Percentiles rank a stretch among this genome's conserved stretches.
These are phyloP conservation scores for Chaetura pelagica DNA, from an alignment of 2,113 vertebrate species.

Conservation along the genomic window DNA sequence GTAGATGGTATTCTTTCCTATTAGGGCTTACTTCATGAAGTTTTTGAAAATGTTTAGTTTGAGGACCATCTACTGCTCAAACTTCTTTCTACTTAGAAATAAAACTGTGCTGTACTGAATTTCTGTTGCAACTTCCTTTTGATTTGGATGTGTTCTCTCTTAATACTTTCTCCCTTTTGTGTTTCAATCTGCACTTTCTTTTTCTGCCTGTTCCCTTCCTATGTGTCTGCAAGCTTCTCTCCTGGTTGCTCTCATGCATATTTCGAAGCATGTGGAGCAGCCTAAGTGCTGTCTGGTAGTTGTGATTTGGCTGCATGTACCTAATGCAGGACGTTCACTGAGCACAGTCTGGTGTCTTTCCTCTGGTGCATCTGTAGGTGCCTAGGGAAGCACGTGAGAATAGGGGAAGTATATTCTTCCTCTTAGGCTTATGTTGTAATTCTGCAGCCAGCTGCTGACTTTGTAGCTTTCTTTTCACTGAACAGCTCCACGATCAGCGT, in stretches of 20 bases:
- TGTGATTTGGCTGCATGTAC: not conserved
- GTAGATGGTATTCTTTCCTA: not conserved
- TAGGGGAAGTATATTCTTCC: not conserved
- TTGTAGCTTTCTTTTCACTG: not conserved
- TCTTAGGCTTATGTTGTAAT: not conserved
- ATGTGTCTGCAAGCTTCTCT: not conserved
- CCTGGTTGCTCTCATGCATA: not conserved
- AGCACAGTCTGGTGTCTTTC: not conserved
- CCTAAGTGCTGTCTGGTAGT: not conserved
- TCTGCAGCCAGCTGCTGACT: constrained; percentile 8
- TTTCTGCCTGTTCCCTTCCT: not conserved
- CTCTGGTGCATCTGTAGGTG: not conserved
- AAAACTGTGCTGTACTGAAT: not conserved
- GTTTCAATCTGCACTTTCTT: not conserved
- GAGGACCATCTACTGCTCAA: not conserved
- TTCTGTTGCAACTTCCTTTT: not conserved
- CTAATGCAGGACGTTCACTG: not conserved
- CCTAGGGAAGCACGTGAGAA: not conserved
- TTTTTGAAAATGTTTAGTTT: not conserved
- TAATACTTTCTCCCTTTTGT: not conserved
- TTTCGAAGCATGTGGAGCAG: not conserved
- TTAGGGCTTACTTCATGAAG: not conserved
- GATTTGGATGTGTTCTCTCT: not conserved
- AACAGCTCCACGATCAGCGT: not conserved
- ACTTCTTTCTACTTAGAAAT: not conserved